Evolutionary conservation across 2,113 vertebrate genomes (phyloP), one percentile per base, ranked within the genome.

Genomic region (Hyla sarda): DNA sequence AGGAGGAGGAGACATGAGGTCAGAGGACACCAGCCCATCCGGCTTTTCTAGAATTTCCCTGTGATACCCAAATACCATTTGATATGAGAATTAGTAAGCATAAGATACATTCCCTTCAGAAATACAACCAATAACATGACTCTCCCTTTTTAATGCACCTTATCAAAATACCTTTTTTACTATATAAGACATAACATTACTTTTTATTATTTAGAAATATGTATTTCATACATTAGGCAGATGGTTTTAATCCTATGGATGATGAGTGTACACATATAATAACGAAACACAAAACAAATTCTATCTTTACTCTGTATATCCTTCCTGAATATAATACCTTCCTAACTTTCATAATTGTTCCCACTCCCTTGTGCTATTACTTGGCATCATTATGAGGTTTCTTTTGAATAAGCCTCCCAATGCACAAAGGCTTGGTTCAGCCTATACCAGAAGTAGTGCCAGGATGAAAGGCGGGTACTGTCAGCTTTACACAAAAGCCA

Each of bases 401-500:
- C 72, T 45, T 41, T 48, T 47, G 71, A 84, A 75, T 75, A 62
- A 25, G 41, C 50, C 82, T 82, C 71, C 34, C 54, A 65, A 30
- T 75, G 34, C 72, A 84, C 71, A 84, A 84, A 50, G 19, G 52
- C 72, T 54, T 45, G 25, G 54, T 48, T 14, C 7, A 84, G 73
- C n/a, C 56, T 84, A 32, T 48, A 74, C 17, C 25, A 84, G 71
- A 76, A 41, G 73, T 50, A 60, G 45, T 32, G n/a, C 50, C 52
- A 58, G 50, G 69, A 48, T 60, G 72, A 76, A 60, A 76, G 83
- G 71, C 54, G 28, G 65, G 37, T 84, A n/a, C 52, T 76, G 83
- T 84, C 83, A 84, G 56, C 54, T 62, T 62, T 10, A 84, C 37
- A 84, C 52, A 84, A 84, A 84, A 65, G 72, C 72, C 28, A 74